Evolutionary conservation across 92 coral and sea anemone genomes (phyloP), one percentile per base, ranked within the genome.

Genomic region (Siderastrea radians): DNA sequence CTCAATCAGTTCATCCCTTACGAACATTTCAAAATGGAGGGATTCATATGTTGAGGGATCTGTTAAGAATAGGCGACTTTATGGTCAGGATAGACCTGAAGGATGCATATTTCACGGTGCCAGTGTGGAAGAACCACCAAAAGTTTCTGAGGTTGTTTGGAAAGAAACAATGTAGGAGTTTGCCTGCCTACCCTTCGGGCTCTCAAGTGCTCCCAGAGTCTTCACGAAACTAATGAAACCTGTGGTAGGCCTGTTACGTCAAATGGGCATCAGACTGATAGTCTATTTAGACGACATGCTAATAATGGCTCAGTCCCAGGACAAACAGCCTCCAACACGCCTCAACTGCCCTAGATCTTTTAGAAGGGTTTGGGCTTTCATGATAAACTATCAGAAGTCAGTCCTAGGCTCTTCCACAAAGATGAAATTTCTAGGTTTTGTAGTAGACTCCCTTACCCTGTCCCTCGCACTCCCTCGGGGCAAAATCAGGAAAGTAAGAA

Each of bases 11-110:
- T 65, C 67, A 62, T 83, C 69, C 89, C 86, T 49, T 68, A 53
- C 92, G 68, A 90, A 78, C 92, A 93, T 72, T 93, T 93, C 96
- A 93, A 93, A 53, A 93, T 93, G 90, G 90, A 90, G 69, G 90
- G 64, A 89, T 93, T 49, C 88, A 75, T 48, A 90, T 90, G 90
- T 38, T 85, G 19, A 60, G 76, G 49, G 86, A 85, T 57, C 90
- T 90, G 17, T 79, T 90, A 78, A 85, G 78, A 69, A 84, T 70
- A 76, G 90, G 62, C 72, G 81, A 90, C 78, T 86, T 77, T 75
- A 59, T 86, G 66, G 86, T 86, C 47, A 91, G 74, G 75, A 79
- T 86, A 86, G 93, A 90, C 77, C 57, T 90, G 50, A 86, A 90
- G 79, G 93, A 90, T 72, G 93, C 91, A 11, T 74, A 86, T 64